Percentiles rank a stretch among this genome's conserved stretches.
These are phyloP conservation scores for Pseudochirops corinnae DNA, from an alignment of 2,797 vertebrate species.

Conservation along the genomic window DNA sequence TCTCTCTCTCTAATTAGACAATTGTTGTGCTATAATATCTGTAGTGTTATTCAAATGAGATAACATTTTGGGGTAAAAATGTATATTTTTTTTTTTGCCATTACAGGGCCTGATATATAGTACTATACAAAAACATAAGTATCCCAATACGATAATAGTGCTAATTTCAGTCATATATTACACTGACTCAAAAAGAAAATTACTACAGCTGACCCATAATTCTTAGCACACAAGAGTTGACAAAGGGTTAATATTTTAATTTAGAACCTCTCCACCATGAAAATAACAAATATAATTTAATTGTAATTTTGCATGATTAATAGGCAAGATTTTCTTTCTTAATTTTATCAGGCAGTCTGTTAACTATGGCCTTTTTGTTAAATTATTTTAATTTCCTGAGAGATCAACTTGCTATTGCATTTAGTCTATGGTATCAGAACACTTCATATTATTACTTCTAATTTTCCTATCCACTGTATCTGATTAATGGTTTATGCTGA, in stretches of 20 bases:
- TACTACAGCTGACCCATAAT: not conserved
- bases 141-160: too few species aligned
- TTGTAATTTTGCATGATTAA: constrained; percentile 84
- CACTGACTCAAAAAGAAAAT: not conserved
- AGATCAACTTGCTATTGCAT: constrained; percentile 81
- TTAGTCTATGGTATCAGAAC: constrained; percentile 79
- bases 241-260: constrained; percentile 78
- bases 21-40: not conserved
- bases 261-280: constrained; percentile 73
- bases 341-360: constrained; percentile 79
- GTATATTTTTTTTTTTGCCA: not conserved
- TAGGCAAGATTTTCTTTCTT: constrained; percentile 81
- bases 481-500: constrained; percentile 82
- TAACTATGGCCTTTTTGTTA: constrained; percentile 82
- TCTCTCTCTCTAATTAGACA: not conserved
- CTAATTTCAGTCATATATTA: not conserved
- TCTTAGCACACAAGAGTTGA: not conserved
- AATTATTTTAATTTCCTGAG: constrained; percentile 85
- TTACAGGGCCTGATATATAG: not conserved
- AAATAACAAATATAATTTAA: constrained; percentile 82
- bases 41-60: not conserved
- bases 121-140: not conserved
- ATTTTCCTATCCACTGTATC: constrained; percentile 81
- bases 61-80: not conserved
- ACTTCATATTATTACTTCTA: constrained; percentile 80